These are phyloP conservation scores for Eupithecia dodoneata DNA, from an alignment of 2,888 invertebrate genomes.

Conservation along the genomic window DNA sequence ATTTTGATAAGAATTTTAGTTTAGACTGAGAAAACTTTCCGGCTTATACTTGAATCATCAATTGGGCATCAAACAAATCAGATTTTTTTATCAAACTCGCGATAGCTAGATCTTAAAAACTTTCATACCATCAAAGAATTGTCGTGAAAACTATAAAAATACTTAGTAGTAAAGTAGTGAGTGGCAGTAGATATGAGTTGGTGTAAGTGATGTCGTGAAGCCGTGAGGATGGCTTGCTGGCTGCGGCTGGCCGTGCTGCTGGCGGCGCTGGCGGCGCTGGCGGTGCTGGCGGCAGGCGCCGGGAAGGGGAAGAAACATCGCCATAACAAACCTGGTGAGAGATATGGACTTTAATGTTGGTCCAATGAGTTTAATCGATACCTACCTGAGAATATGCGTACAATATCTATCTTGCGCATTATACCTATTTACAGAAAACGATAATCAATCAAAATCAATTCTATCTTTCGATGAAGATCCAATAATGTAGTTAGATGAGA, in stretches of 20 bases:
- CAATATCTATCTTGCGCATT: neutral
- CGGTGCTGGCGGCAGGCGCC: slow-evolving; percentile 59
- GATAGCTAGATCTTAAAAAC: neutral
- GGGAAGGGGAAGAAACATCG: slow-evolving; percentile 73
- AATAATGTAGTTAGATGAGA: neutral
- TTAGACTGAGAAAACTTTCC: neutral
- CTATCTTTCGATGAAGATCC: neutral
- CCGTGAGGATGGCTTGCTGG: slow-evolving; percentile 58
- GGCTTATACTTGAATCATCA: neutral
- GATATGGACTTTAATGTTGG: neutral
- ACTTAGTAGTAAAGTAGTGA: neutral
- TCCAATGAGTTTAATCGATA: neutral
- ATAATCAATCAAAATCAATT: neutral
- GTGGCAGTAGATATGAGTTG: slow-evolving; percentile 25
- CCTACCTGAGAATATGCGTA: neutral
- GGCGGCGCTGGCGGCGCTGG: slow-evolving; percentile 63
- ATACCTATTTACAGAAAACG: neutral
- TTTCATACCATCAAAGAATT: neutral
- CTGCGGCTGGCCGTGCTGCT: slow-evolving; percentile 51
- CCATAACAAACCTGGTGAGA: slow-evolving; percentile 74
- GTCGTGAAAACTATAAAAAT: neutral
- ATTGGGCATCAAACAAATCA: no score
- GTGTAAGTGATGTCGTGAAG: slow-evolving; percentile 58
- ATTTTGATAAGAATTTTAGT: neutral
- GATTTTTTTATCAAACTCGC: neutral